Evolutionary conservation across 2,113 vertebrate genomes (phyloP), one percentile per base, ranked within the genome.

Genomic region (Colistium nudipinnis): DNA sequence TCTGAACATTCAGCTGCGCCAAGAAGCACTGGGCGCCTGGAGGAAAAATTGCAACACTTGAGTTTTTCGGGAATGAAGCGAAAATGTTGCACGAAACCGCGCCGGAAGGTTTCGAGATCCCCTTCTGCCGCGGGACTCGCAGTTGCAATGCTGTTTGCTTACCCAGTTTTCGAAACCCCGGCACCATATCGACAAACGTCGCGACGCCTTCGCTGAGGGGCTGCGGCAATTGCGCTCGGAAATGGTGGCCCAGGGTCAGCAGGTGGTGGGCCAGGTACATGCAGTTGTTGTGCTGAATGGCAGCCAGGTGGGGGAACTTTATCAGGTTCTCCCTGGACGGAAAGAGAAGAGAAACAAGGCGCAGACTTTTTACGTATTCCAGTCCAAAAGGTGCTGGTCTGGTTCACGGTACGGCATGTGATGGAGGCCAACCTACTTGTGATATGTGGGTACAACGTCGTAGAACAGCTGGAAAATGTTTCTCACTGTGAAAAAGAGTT

Each of bases 201-300:
- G 94, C 89, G 0, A 95, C 86, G 0, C 94, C 94, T 0, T 94
- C 90, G 0, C 91, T 92, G 22, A 96, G 92, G n/a, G 94, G 78
- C 65, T 82, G 64, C 0, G 94, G 91, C 25, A 96, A 86, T 64
- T 89, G 93, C 14, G 86, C 88, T 28, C 89, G 92, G 89, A 97
- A 98, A 78, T 98, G 94, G 88, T 98, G 96, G 1, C 98, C 97
- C 24, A 99, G 91, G 0, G 96, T 99, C 66, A 99, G 92, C 74
- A 99, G 86, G 85, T 98, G 95, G 85, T 99, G 98, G 13, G 96
- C 95, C 3, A 99, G 93, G 52, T 94, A 99, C 97, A 98, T 97
- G 86, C 98, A 99, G 93, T 99, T 98, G 92, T 99, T 99, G 89
- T 98, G 96, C 80, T 99, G 97, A 79, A 99, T 95, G 69, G 97